These are phyloP conservation scores for Eutrigla gurnardus DNA, from an alignment of 2,797 vertebrate genomes.

Conservation along the genomic window DNA sequence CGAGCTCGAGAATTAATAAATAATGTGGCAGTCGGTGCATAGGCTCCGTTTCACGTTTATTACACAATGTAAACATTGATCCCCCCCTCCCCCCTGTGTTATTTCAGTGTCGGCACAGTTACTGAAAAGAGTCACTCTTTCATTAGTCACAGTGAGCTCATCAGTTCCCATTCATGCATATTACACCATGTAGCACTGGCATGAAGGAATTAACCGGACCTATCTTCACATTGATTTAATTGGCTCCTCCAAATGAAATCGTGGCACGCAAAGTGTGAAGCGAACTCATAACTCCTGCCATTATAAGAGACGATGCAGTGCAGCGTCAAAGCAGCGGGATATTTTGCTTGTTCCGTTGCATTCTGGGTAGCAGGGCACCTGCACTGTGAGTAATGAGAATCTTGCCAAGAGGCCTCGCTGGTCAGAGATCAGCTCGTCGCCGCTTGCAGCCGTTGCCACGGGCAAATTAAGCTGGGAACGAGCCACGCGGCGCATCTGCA, in stretches of 20 bases:
- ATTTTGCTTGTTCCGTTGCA: constrained; percentile 39
- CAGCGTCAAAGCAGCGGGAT: constrained; percentile 20
- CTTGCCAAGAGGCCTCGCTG: constrained; percentile 56
- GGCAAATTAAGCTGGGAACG: constrained; percentile 35
- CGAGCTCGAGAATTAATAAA: constrained; percentile 65
- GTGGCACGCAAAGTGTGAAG: constrained; percentile 25
- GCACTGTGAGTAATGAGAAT: constrained; percentile 66
- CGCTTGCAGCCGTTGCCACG: constrained; percentile 51
- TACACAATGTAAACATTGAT: constrained; percentile 55
- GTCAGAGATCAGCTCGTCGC: constrained; percentile 53
- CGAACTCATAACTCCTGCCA: constrained; percentile 24
- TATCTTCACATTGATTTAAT: constrained; percentile 54
- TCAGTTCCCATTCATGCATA: constrained; percentile 40
- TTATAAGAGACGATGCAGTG: constrained; percentile 21
- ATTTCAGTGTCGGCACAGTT: constrained; percentile 35
- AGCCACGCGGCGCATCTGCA: constrained; percentile 37
- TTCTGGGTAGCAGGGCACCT: constrained; percentile 51
- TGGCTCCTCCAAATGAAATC: constrained; percentile 60
- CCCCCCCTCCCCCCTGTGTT: constrained; percentile 2
- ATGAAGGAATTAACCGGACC: constrained; percentile 42
- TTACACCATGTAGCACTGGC: constrained; percentile 21
- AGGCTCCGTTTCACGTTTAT: constrained; percentile 54
- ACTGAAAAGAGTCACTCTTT: constrained; percentile 29
- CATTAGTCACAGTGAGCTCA: constrained; percentile 58
- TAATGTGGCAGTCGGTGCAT: constrained; percentile 39